A percentile compares a stretch with the other conserved stretches of the same genome.
Evolutionary conservation across 1,140 invertebrate species (phyloP).

Genomic region (Meloidogyne hapla): DNA sequence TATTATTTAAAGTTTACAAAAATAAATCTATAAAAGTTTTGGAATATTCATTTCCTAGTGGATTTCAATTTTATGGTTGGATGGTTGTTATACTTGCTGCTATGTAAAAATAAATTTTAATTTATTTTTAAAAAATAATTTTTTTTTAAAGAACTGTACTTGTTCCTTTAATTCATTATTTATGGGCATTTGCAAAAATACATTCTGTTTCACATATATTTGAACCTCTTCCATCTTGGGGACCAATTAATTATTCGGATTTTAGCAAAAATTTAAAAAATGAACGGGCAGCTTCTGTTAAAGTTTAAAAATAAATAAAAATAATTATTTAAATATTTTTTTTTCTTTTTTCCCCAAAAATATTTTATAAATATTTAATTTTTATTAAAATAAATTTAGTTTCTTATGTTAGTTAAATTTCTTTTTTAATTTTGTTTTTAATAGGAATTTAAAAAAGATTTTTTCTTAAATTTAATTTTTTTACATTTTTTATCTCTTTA

Average conservation of each 20-base stretch:
- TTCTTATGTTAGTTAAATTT: no score
- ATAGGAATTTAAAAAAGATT: no score
- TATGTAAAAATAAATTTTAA: neutral
- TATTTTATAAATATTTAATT: no score
- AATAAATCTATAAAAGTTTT: constrained; percentile 3
- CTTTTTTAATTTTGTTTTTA: no score
- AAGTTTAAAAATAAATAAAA: no score
- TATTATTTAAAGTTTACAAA: neutral
- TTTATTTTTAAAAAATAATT: neutral
- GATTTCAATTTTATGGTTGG: neutral
- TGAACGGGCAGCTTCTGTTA: neutral
- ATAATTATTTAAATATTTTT: neutral
- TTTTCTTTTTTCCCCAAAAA: no score
- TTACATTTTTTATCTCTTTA: no score
- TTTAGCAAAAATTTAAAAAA: neutral
- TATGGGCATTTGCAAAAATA: neutral
- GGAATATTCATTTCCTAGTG: neutral
- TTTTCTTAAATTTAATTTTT: no score
- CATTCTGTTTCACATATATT: constrained; percentile 2
- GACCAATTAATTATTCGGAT: neutral
- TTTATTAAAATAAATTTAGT: no score
- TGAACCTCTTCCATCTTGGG: neutral
- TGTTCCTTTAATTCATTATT: constrained; percentile 6
- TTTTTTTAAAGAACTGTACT: neutral
- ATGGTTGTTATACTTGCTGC: neutral